A percentile compares a stretch with the other conserved stretches of the same genome.
These are phyloP conservation scores for Machaerirhynchus nigripectus DNA, from an alignment of 2,113 vertebrate species.

Conservation along the genomic window DNA sequence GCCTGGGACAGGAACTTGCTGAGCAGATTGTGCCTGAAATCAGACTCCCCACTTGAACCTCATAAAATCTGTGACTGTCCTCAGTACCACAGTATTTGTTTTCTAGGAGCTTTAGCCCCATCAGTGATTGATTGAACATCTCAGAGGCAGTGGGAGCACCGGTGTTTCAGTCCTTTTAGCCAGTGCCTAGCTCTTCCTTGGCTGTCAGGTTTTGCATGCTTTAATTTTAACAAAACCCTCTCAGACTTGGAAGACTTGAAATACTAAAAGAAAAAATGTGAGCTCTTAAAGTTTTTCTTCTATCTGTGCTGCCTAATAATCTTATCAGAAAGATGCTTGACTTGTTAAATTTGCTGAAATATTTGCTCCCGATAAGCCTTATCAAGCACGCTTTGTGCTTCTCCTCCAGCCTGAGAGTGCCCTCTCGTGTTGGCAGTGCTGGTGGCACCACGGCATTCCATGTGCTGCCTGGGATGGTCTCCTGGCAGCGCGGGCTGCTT, in stretches of 20 bases:
- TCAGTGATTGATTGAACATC: not conserved
- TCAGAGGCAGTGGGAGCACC: not conserved
- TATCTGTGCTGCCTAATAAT: not conserved
- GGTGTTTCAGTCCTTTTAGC: not conserved
- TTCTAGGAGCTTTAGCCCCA: not conserved
- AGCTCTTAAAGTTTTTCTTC: not conserved
- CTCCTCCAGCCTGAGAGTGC: not conserved
- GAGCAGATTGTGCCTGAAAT: not conserved
- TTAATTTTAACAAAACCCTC: not conserved
- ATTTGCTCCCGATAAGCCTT: not conserved
- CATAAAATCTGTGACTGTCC: not conserved
- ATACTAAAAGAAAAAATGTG: not conserved
- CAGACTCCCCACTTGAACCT: not conserved
- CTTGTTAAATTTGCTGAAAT: not conserved
- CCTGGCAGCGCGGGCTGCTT: rapidly evolving
- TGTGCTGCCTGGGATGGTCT: not conserved
- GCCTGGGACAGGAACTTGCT: not conserved
- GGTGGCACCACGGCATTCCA: rapidly evolving
- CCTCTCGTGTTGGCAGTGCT: not conserved
- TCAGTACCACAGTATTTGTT: not conserved
- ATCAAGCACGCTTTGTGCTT: not conserved
- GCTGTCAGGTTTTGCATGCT: not conserved
- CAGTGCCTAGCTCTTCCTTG: not conserved
- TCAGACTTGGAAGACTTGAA: not conserved
- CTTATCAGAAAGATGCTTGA: not conserved